Base-by-base conservation (phyloP, 2,888 invertebrate species). In the Biston betularia region DNA sequence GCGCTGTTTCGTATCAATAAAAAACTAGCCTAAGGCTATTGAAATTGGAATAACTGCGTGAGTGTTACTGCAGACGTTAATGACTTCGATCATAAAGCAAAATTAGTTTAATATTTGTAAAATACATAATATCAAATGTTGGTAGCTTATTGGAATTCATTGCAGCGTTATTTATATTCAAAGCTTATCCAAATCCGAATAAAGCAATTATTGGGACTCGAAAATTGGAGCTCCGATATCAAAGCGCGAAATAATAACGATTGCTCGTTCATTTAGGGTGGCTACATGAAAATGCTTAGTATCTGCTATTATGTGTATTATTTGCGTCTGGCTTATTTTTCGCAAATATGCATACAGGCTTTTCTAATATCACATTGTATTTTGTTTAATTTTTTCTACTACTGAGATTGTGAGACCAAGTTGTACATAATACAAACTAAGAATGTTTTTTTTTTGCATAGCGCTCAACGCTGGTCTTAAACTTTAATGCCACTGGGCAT, bases 101-200 rank as follows among this genome's bases (percentile, higher is more conserved):
- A 38, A 38, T 38, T 38, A 6, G 6, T 44, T 12, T 6, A 12
- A n/a, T 14, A 34, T 50, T 50, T 34, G 50, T 14, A 9, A 63
- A 55, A 50, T 56, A 44, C 24, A 24, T 15, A 38, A 49, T 15
- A 48, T 44, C 48, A 50, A 66, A 57, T 63, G 46, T 58, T 58
- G 40, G 14, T 11, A 45, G 7, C 34, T 33, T 49, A 49, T 55
- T n/a, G 58, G 48, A 61, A 57, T 64, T 65, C 63, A 66, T 69
- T 68, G 61, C 70, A 66, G 60, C 59, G 62, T 68, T 67, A 72
- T 73, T 74, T 69, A 73, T 62, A 74, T 75, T 75, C 72, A 75
- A 75, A 72, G 70, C 73, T 73, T 67, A 73, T 70, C 72, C 71
- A 75, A 76, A 75, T 75, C 74, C 70, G 71, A 71, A 74, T 75